These are phyloP conservation scores for Megaceryle maxima DNA, from an alignment of 2,113 vertebrate genomes.

Conservation along the genomic window DNA sequence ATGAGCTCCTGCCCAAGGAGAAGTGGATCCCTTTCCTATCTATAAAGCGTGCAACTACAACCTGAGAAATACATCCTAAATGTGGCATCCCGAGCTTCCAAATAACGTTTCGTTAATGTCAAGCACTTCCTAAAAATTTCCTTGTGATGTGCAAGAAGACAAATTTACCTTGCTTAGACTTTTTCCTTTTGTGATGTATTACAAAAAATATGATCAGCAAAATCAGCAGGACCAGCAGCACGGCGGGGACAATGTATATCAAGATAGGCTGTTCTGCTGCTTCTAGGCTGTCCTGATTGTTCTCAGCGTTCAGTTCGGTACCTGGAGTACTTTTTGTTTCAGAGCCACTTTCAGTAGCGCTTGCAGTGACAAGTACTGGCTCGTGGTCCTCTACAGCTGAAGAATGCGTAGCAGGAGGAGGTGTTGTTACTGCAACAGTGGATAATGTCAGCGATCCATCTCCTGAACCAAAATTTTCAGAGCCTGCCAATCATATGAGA, in stretches of 20 bases:
- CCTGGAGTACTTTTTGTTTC: background rate
- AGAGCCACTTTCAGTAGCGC: background rate
- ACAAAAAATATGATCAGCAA: constrained; percentile 16
- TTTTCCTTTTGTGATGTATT: constrained; percentile 58
- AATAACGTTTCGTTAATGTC: background rate
- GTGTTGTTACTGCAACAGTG: background rate
- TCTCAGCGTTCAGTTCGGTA: background rate
- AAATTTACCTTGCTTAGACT: constrained; percentile 74
- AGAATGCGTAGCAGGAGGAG: background rate
- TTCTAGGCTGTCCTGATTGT: background rate
- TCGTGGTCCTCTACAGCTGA: rapidly evolving
- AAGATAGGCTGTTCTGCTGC: constrained; percentile 11
- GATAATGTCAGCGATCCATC: background rate
- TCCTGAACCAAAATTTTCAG: constrained; percentile 14
- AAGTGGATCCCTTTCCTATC: background rate
- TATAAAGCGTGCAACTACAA: background rate
- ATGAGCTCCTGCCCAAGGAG: background rate
- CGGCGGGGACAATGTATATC: constrained; percentile 49
- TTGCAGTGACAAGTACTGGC: background rate
- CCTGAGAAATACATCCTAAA: background rate
- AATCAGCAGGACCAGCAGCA: constrained; percentile 61
- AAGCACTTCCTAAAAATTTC: background rate
- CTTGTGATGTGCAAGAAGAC: background rate
- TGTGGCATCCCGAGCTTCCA: background rate
- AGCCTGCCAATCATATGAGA: constrained; percentile 32